Evolutionary conservation across 2,888 invertebrate species (phyloP).

Genomic region (Dascillus cervinus): DNA sequence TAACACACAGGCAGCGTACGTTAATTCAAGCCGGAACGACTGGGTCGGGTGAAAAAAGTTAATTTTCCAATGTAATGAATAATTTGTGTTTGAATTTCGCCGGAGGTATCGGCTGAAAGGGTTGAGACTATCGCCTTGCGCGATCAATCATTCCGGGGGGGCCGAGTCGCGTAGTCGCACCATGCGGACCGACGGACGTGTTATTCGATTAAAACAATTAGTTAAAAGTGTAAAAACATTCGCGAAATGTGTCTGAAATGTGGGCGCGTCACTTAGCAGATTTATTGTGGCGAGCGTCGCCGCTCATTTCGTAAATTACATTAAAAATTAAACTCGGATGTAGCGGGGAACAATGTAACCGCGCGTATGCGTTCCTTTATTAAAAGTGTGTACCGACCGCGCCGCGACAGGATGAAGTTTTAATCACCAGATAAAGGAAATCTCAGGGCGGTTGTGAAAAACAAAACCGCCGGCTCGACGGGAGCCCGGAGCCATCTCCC

Average conservation of each 20-base stretch:
- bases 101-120: conserved; percentile 30
- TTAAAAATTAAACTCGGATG: conserved; percentile 35
- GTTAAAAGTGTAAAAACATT: conserved; percentile 22
- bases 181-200: conserved; percentile 22
- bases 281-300: conserved; percentile 22
- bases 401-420: conserved; percentile 44
- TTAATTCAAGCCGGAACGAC: conserved; percentile 29
- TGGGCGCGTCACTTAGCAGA: conserved; percentile 17
- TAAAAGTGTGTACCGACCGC: conserved; percentile 39
- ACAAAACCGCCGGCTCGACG: conserved; percentile 32
- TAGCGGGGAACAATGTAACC: conserved; percentile 32
- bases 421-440: conserved; percentile 45
- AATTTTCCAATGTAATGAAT: conserved; percentile 40
- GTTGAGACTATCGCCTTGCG: conserved; percentile 20
- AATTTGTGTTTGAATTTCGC: conserved; percentile 33
- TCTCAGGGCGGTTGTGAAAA: conserved; percentile 41
- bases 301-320: conserved; percentile 37
- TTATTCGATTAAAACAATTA: conserved; percentile 35
- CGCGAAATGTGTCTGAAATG: conserved; percentile 16
- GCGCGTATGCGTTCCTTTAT: conserved; percentile 37
- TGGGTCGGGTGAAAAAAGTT: conserved; percentile 33
- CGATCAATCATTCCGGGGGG: conserved; percentile 24
- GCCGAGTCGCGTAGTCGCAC: conserved; percentile 17
- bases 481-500: conserved; percentile 33
- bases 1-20: conserved; percentile 23